A percentile compares a stretch with the other conserved stretches of the same genome.
Evolutionary conservation across 2,797 vertebrate species (phyloP).

Genomic region (Echiichthys vipera): DNA sequence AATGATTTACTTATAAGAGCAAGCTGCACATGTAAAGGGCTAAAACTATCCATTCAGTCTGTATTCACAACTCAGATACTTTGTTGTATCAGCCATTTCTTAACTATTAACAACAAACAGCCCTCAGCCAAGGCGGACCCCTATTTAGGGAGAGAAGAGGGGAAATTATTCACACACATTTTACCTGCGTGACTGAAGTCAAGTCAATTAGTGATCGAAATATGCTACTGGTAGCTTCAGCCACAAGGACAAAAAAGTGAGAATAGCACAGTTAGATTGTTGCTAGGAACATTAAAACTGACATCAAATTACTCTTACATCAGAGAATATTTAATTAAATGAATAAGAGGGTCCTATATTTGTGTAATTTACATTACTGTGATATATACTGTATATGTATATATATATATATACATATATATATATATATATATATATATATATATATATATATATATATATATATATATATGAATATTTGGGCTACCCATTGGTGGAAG

Average conservation of each 20-base stretch:
- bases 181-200: neutral
- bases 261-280: too few species aligned
- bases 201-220: neutral
- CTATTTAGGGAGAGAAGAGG: neutral
- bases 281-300: too few species aligned
- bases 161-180: neutral
- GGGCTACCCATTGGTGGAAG: neutral
- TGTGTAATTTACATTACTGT: neutral
- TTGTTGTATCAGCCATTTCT: neutral
- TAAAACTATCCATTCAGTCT: neutral
- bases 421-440: too few species aligned
- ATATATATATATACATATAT: too few species aligned
- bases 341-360: neutral
- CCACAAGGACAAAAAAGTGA: neutral
- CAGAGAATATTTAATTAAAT: too few species aligned
- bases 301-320: neutral
- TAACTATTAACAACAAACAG: neutral
- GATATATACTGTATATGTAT: too few species aligned
- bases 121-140: neutral
- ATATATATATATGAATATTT: too few species aligned
- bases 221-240: neutral
- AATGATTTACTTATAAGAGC: neutral
- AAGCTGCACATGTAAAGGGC: neutral
- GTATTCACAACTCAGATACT: conserved; percentile 3
- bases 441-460: too few species aligned